Evolutionary conservation across 2,888 invertebrate genomes (phyloP).

Genomic region (Drosophila testacea): DNA sequence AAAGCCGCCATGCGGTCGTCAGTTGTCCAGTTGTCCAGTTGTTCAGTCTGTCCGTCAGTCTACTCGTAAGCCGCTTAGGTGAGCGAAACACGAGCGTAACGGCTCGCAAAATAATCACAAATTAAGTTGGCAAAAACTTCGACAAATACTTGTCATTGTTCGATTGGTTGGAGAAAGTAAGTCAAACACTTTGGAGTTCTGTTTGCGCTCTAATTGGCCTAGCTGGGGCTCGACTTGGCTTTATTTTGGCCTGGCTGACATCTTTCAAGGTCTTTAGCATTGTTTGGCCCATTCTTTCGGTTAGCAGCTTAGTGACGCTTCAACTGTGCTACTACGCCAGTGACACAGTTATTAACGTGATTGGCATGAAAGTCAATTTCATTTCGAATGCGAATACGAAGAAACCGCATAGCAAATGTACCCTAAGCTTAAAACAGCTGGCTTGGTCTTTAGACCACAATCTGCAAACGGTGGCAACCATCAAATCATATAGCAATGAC

Average conservation of each 20-base stretch:
- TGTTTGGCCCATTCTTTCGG: constrained; percentile 49
- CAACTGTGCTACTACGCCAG: constrained; percentile 65
- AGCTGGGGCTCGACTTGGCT: constrained; percentile 5
- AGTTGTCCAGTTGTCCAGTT: constrained; percentile 15
- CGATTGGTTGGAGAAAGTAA: constrained; percentile 68
- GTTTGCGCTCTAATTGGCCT: constrained; percentile 69
- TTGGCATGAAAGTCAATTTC: constrained; percentile 70
- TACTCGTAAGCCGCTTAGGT: constrained; percentile 70
- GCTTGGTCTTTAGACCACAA: constrained; percentile 56
- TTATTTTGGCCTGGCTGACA: constrained; percentile 45
- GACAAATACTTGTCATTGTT: constrained; percentile 60
- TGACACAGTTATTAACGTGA: constrained; percentile 79
- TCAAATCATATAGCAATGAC: constrained; percentile 64
- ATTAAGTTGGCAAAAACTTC: constrained; percentile 54
- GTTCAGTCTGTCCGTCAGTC: constrained; percentile 7
- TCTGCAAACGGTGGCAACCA: constrained; percentile 69
- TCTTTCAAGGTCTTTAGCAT: constrained; percentile 69
- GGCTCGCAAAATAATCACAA: constrained; percentile 57
- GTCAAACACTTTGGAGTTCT: constrained; percentile 68
- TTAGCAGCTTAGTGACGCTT: constrained; percentile 69
- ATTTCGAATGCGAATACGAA: constrained; percentile 19
- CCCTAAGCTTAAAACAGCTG: constrained; percentile 59
- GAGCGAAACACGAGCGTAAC: constrained; percentile 64
- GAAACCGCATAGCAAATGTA: constrained; percentile 58
- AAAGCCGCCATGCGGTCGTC: constrained; percentile 60